These are phyloP conservation scores for Xestia xanthographa DNA, from an alignment of 2,888 invertebrate genomes.

Conservation along the genomic window DNA sequence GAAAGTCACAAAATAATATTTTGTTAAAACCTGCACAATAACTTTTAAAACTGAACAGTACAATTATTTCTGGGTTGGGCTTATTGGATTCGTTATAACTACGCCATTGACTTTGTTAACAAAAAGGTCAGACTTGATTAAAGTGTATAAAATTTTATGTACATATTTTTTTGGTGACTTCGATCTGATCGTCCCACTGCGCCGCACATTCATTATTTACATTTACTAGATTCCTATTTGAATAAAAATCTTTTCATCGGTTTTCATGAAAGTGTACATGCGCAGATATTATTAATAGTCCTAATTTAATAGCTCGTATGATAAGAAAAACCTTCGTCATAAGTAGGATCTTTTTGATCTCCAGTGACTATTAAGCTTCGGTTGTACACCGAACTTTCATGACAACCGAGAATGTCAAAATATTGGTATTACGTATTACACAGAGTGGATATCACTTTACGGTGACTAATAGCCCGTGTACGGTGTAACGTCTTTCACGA, in stretches of 20 bases:
- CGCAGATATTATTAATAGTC: no score
- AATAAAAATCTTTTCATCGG: background rate
- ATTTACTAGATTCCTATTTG: background rate
- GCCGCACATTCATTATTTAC: background rate
- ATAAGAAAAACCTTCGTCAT: no score
- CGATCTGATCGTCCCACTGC: background rate
- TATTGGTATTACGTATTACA: no score
- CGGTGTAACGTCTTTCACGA: no score
- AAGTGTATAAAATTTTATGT: slow-evolving; percentile 35
- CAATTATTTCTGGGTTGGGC: background rate
- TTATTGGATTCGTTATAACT: slow-evolving; percentile 9
- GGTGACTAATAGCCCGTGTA: no score
- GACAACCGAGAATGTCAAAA: no score
- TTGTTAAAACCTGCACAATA: background rate
- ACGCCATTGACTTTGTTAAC: slow-evolving; percentile 12
- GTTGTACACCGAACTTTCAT: no score
- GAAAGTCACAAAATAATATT: background rate
- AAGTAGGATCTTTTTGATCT: no score
- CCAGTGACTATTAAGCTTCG: no score
- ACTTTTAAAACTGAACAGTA: background rate
- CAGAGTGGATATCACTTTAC: no score
- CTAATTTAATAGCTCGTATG: no score
- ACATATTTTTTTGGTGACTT: background rate
- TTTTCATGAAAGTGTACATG: no score
- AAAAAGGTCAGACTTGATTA: slow-evolving; percentile 31